Percentiles rank a stretch among this genome's conserved stretches.
phyloP scores from a whole-genome alignment of 2,888 invertebrate genomes.

The Notodonta dromedarius region DNA sequence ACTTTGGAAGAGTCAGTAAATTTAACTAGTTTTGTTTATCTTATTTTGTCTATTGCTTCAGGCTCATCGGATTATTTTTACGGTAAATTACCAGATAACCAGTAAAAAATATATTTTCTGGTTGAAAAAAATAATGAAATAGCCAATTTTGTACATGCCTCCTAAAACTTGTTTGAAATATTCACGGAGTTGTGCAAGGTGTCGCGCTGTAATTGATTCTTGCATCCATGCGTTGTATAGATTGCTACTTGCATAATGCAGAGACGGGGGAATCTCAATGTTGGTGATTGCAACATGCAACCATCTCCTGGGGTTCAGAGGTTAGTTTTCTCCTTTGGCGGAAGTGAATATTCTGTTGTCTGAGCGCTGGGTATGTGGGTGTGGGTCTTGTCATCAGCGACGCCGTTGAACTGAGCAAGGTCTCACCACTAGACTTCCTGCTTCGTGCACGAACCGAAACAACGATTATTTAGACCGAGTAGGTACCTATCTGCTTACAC shows the following conservation, averaged over 20 bases:
- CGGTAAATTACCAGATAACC: not conserved
- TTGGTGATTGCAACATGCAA: constrained; percentile 46
- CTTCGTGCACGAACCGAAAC: constrained; percentile 50
- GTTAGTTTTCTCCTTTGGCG: constrained; percentile 69
- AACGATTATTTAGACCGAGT: constrained; percentile 43
- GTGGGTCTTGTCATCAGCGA: constrained; percentile 47
- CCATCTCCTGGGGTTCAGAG: constrained; percentile 53
- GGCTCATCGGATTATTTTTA: not conserved
- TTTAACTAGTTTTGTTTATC: not conserved
- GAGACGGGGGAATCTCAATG: constrained; percentile 37
- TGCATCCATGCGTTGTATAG: constrained; percentile 24
- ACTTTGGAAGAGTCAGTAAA: not conserved
- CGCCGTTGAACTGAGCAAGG: constrained; percentile 73
- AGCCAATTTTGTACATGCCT: not conserved
- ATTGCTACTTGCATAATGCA: constrained; percentile 45
- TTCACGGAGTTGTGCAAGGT: constrained; percentile 1
- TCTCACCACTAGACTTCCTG: constrained; percentile 62
- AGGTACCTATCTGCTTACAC: not conserved
- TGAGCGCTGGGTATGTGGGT: constrained; percentile 40
- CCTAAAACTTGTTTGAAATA: not conserved
- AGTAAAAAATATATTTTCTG: not conserved
- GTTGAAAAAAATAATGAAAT: not conserved
- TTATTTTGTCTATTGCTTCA: not conserved
- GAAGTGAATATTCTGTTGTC: constrained; percentile 56
- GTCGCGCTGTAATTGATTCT: constrained; percentile 1